Evolutionary conservation across 2,888 invertebrate genomes (phyloP).

Genomic region (Ectropis crepuscularia): DNA sequence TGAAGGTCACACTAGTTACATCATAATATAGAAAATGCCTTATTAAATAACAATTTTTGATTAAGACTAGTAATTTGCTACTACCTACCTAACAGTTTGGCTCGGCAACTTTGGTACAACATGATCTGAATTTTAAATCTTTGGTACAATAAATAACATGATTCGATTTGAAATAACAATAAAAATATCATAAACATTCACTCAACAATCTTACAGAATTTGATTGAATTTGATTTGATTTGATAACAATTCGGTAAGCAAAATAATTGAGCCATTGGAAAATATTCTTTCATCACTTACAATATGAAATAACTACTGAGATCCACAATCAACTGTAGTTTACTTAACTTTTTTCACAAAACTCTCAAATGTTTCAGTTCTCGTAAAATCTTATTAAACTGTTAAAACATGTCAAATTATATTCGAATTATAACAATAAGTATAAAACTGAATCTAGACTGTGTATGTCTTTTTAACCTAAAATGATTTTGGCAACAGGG

Average conservation of each 20-base stretch:
- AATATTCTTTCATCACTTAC: slow-evolving; percentile 69
- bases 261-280: slow-evolving; percentile 68
- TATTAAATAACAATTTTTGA: slow-evolving; percentile 9
- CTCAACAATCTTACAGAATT: slow-evolving; percentile 71
- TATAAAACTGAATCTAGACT: too few relatives aligned
- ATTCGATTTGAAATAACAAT: slow-evolving; percentile 26
- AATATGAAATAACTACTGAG: slow-evolving; percentile 76
- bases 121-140: slow-evolving; percentile 25
- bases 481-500: too few relatives aligned
- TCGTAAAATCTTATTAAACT: too few relatives aligned
- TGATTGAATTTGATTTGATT: too few relatives aligned
- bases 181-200: slow-evolving; percentile 44
- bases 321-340: slow-evolving; percentile 82
- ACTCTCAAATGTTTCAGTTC: too few relatives aligned
- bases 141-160: slow-evolving; percentile 36
- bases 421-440: too few relatives aligned
- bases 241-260: slow-evolving; percentile 47
- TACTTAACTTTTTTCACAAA: slow-evolving; percentile 64
- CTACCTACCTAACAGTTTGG: slow-evolving; percentile 26
- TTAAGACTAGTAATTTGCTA: slow-evolving; percentile 16
- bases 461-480: too few relatives aligned
- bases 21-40: neutral
- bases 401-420: too few relatives aligned
- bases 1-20: neutral
- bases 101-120: slow-evolving; percentile 22